Evolutionary conservation across 2,888 invertebrate species (phyloP).

Genomic region (Drosophila mercatorum): DNA sequence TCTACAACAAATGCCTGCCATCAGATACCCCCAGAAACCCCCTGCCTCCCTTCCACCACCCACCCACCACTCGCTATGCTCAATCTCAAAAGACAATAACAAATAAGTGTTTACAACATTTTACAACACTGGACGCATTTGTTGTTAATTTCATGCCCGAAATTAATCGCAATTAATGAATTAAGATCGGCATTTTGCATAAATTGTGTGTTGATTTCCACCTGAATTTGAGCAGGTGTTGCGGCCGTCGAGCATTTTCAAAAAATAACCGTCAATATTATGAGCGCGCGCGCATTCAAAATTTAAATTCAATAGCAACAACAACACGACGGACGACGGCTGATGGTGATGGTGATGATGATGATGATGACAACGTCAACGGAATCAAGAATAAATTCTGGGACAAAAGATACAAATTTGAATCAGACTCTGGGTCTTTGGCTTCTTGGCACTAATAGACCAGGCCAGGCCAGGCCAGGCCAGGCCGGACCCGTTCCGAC

Average conservation of each 20-base stretch:
- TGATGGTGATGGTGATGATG: background rate
- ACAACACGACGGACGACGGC: slow-evolving; percentile 32
- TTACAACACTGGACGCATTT: slow-evolving; percentile 25
- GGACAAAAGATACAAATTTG: slow-evolving; percentile 4
- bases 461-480: background rate
- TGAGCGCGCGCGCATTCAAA: slow-evolving; percentile 80
- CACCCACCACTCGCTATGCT: no score
- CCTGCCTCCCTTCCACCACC: background rate
- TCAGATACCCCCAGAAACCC: slow-evolving; percentile 6
- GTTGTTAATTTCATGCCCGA: background rate
- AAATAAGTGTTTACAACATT: slow-evolving; percentile 38
- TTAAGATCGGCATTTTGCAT: slow-evolving; percentile 22
- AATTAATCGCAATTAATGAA: slow-evolving; percentile 4
- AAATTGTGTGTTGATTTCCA: slow-evolving; percentile 2
- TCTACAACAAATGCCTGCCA: slow-evolving; percentile 47
- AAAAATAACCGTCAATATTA: slow-evolving; percentile 78
- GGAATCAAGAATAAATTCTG: slow-evolving; percentile 23
- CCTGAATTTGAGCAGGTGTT: slow-evolving; percentile 22
- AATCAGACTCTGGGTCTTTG: slow-evolving; percentile 12
- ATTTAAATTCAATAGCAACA: slow-evolving; percentile 72
- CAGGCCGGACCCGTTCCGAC: background rate
- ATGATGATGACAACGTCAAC: slow-evolving; percentile 28
- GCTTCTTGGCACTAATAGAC: background rate
- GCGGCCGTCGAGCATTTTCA: slow-evolving; percentile 54
- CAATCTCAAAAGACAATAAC: slow-evolving; percentile 32